Conservation (phyloP, 2,888 invertebrate species). For the Agriopis marginaria region DNA sequence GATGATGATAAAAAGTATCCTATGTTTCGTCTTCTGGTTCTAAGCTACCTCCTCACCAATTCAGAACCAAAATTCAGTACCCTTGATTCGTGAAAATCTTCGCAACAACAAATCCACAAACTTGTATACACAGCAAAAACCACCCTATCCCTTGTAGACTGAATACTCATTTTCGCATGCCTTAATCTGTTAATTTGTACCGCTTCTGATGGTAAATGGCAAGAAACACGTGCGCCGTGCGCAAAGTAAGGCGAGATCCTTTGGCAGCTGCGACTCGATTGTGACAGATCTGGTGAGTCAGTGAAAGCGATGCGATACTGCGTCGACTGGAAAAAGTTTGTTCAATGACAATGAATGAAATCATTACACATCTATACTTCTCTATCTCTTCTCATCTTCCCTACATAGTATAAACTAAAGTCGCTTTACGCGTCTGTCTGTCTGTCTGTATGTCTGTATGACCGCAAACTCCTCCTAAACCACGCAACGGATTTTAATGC, state of each 20-base stretch:
- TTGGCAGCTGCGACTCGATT: slow-evolving; percentile 80
- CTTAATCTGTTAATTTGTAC: slow-evolving; percentile 44
- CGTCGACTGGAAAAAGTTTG: not conserved
- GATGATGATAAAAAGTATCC: too few relatives aligned
- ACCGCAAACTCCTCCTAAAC: too few relatives aligned
- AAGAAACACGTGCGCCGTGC: slow-evolving; percentile 68
- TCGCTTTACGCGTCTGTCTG: too few relatives aligned
- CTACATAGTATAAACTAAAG: too few relatives aligned
- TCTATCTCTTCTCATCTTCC: too few relatives aligned
- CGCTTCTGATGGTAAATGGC: slow-evolving; percentile 55
- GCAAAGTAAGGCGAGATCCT: slow-evolving; percentile 76
- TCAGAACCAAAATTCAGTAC: too few relatives aligned
- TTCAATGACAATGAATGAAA: not conserved
- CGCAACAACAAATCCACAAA: too few relatives aligned
- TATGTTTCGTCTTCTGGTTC: too few relatives aligned
- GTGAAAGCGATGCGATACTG: slow-evolving; percentile 4
- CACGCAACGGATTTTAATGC: too few relatives aligned
- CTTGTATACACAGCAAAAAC: not conserved
- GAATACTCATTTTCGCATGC: slow-evolving; percentile 29
- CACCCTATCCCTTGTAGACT: not conserved
- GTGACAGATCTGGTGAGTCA: slow-evolving; percentile 76
- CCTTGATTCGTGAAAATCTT: too few relatives aligned
- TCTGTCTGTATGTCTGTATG: too few relatives aligned
- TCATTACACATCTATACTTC: not conserved
- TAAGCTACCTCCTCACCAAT: too few relatives aligned